These are phyloP conservation scores for Gallinago stenura DNA, from an alignment of 2,797 vertebrate genomes.

Conservation along the genomic window DNA sequence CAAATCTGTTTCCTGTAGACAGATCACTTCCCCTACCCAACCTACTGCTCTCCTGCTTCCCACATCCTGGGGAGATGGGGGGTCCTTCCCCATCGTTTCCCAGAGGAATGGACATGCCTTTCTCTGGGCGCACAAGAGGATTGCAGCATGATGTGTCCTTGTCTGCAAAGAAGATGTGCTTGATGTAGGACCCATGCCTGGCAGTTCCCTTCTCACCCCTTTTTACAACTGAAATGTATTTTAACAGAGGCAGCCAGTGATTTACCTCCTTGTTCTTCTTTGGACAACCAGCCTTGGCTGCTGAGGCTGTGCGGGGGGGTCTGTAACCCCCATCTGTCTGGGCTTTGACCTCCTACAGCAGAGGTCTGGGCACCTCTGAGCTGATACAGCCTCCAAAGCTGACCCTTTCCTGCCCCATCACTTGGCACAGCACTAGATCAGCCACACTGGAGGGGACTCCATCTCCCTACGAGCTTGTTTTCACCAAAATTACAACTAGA, in stretches of 20 bases:
- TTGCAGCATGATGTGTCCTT: not conserved
- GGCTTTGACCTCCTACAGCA: not conserved
- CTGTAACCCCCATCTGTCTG: accelerated
- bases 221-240: not conserved
- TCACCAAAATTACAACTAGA: not conserved
- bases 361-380: not conserved
- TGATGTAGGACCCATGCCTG: accelerated
- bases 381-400: not conserved
- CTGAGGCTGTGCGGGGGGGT: not conserved
- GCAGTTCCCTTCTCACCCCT: not conserved
- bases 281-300: not conserved
- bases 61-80: not conserved
- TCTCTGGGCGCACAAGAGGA: accelerated
- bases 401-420: not conserved
- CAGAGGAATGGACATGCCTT: not conserved
- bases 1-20: not conserved
- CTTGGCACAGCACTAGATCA: not conserved
- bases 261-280: not conserved
- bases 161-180: not conserved
- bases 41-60: not conserved
- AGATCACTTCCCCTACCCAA: not conserved
- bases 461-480: not conserved
- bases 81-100: accelerated
- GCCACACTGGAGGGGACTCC: accelerated
- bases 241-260: not conserved